Conservation (phyloP, 2,797 vertebrate species). For the Myiotriccus ornatus region DNA sequence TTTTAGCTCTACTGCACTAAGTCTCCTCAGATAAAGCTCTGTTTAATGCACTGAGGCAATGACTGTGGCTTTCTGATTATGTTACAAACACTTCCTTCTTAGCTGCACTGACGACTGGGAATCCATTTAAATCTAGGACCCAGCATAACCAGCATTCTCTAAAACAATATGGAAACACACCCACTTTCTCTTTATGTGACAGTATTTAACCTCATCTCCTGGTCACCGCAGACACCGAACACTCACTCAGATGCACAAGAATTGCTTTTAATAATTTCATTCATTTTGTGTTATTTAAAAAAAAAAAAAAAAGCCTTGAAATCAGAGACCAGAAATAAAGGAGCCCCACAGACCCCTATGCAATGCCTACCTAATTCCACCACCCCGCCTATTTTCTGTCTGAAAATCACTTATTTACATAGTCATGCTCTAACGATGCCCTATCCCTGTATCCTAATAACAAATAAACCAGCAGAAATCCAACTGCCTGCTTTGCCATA, state of each 20-base stretch:
- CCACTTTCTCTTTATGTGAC: background rate
- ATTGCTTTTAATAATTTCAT: background rate
- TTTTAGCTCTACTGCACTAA: conserved; percentile 12
- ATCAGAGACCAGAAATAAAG: background rate
- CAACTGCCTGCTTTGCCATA: background rate
- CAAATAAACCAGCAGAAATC: conserved; percentile 11
- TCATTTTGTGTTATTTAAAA: background rate
- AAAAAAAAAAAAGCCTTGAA: background rate
- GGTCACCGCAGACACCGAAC: background rate
- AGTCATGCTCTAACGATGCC: background rate
- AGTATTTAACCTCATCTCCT: background rate
- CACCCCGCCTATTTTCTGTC: background rate
- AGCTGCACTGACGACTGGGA: background rate
- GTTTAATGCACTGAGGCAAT: background rate
- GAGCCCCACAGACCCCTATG: background rate
- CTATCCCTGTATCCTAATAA: background rate
- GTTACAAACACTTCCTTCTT: background rate
- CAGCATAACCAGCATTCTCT: background rate
- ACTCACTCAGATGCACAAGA: background rate
- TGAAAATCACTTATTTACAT: background rate
- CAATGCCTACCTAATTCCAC: background rate
- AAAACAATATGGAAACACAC: background rate
- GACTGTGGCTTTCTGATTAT: background rate
- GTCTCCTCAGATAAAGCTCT: conserved; percentile 5
- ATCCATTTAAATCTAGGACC: background rate